Evolutionary conservation across 2,888 invertebrate species (phyloP), one percentile per base, ranked within the genome.

Genomic region (Limnephilus auricula): DNA sequence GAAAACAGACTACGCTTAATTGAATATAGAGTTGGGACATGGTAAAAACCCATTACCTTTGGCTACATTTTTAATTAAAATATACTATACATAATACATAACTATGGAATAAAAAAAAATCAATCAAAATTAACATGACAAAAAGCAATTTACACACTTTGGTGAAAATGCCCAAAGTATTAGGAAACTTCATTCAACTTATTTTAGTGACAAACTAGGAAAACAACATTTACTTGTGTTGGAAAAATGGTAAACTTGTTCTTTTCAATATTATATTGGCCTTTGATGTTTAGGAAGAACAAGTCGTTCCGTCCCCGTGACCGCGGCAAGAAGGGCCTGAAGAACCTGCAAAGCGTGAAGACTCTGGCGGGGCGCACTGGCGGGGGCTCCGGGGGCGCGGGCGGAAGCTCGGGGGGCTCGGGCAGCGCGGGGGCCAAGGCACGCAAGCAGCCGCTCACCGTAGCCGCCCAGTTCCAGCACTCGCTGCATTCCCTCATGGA

Each of bases 381-480:
- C 86, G 96, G 96, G 91, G 96, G 96, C 92, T 96, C 96, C 92
- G 95, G 96, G 2, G 96, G 97, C 87, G 65, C 65, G 2, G 93
- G 93, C 50, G 93, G 93, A 15, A 95, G 95, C 93, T 95, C 95
- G 79, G 95, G 95, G 25, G 94, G 94, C 0, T 94, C 93, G 25
- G 91, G 91, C 86, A 93, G 94, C 4, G 94, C 94, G 0, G 94
- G 94, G 0, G 94, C 94, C 86, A 97, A 97, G 94, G 97, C 98
- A 79, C 96, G 98, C 92, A 98, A 98, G 95, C 98, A 98, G 94
- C 98, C 98, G 18, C 97, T 98, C 94, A 99, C 99, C 0, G 99
- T 99, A 2, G 98, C 99, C 2, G 98, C 98, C 25, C 99, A 99
- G 95, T 99, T 99, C 95, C 98, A 99, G 95, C 98, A 98, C 95